Percentiles rank a stretch among this genome's conserved stretches.
phyloP scores from a whole-genome alignment of 2,888 invertebrate genomes.

The Abrostola triplasia region DNA sequence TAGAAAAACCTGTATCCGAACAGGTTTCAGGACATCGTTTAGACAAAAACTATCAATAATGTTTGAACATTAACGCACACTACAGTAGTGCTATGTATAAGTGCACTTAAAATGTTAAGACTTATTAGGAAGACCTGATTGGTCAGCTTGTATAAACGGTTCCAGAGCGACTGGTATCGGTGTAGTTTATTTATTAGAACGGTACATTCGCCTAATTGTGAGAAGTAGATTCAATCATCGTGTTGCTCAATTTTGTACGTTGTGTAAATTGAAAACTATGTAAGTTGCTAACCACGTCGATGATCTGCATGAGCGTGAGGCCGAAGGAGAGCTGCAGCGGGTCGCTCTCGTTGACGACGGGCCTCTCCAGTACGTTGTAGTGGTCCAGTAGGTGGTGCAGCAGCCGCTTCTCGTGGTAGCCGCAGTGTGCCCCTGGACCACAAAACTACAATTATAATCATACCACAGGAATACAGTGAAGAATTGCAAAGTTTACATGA shows the following conservation, averaged over 20 bases:
- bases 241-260: background rate
- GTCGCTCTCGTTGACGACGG: constrained; percentile 98
- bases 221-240: constrained; percentile 38
- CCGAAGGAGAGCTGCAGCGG: constrained; percentile 98
- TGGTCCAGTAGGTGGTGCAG: constrained; percentile 96
- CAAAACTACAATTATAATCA: constrained; percentile 5
- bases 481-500: too few species aligned
- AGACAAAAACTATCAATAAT: constrained; percentile 50
- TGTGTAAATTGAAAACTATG: background rate
- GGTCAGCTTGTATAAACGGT: constrained; percentile 44
- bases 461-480: background rate
- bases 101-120: constrained; percentile 43
- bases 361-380: constrained; percentile 98
- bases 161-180: constrained; percentile 23
- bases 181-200: constrained; percentile 47
- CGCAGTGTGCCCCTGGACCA: constrained; percentile 92
- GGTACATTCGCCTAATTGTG: constrained; percentile 52
- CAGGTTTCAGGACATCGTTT: constrained; percentile 47
- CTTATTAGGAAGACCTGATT: constrained; percentile 50
- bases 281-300: constrained; percentile 95
- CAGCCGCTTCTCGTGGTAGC: constrained; percentile 97
- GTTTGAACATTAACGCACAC: constrained; percentile 25
- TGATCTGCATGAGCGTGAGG: constrained; percentile 99
- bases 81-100: constrained; percentile 19
- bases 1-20: constrained; percentile 43